Evolutionary conservation across 2,797 vertebrate species (phyloP), one percentile per base, ranked within the genome.

Genomic region (Pangasius mekongensis): DNA sequence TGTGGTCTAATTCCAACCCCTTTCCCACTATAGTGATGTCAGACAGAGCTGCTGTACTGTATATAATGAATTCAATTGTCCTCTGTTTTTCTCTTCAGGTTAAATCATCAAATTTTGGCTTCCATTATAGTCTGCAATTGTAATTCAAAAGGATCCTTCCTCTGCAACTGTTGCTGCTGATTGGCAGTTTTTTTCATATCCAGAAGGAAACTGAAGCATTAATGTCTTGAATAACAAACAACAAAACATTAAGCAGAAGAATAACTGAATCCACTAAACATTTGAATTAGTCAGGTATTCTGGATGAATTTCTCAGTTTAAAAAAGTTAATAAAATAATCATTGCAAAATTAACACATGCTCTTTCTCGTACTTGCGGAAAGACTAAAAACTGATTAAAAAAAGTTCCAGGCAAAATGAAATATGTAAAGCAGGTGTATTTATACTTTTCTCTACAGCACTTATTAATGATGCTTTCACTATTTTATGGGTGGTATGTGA

Each of bases 171-270:
- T 49, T 54, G 52, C 76, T 22, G 52, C 9, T 56, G 77, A 81
- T 18, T 58, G 76, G 49, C n/a, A 33, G 49, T 33, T 58, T 58
- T 58, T 39, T 81, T 81, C 78, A 60, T 39, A 39, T 81, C n/a
- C 56, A 36, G 20, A 58, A 81, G 33, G 78, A 9, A 58, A 58
- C 30, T 80, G 16, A 78, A 78, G 33, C 49, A 56, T 58, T 58
- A 58, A 80, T 36, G 54, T 36, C 3, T 81, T 81, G 36, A 78
- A 52, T 74, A 87, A 49, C 18, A 52, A 83, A 69, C 49, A 87
- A 64, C 27, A 74, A 56, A 81, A 9, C 30, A 66, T 83, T 82
- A 49, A 85, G 16, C 43, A 52, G 47, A 52, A 85, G 67, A 85
- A 16, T 58, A 85, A 39, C 20, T 24, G n/a, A 30, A 67, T 56